A percentile compares a stretch with the other conserved stretches of the same genome.
Evolutionary conservation across 2,797 vertebrate genomes (phyloP).

Genomic region (Alcedo quadribrachys): DNA sequence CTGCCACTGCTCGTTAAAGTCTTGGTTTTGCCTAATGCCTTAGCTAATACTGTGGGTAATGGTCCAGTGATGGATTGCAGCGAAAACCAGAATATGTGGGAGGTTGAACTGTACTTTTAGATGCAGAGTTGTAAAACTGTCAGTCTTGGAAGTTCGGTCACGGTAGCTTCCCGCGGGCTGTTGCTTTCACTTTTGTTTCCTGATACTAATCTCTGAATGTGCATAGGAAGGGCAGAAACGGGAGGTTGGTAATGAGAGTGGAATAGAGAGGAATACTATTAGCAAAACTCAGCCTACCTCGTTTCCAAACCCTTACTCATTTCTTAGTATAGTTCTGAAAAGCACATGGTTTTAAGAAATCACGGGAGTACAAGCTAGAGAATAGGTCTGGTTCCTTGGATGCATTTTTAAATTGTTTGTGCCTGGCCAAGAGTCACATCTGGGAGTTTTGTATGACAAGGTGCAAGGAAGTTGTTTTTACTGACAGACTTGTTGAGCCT

Average conservation of each 20-base stretch:
- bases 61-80: not conserved
- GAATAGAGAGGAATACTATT: rapidly evolving
- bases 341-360: not conserved
- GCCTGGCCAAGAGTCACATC: not conserved
- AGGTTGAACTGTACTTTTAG: rapidly evolving
- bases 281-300: not conserved
- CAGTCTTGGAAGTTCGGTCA: not conserved
- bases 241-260: not conserved
- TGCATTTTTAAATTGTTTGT: rapidly evolving
- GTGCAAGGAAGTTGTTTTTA: not conserved
- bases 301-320: not conserved
- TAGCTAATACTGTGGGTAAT: rapidly evolving
- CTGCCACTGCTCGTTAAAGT: rapidly evolving
- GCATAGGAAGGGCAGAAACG: not conserved
- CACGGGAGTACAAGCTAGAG: rapidly evolving
- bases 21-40: not conserved
- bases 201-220: not conserved
- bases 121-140: not conserved
- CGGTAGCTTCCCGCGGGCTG: not conserved
- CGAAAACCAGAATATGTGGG: not conserved
- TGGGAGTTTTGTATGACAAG: not conserved
- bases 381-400: not conserved
- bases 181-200: slow-evolving; percentile 35
- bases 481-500: not conserved
- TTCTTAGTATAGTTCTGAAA: rapidly evolving